A percentile compares a stretch with the other conserved stretches of the same genome.
phyloP scores from a whole-genome alignment of 2,113 vertebrate genomes.

The Prionailurus bengalensis region DNA sequence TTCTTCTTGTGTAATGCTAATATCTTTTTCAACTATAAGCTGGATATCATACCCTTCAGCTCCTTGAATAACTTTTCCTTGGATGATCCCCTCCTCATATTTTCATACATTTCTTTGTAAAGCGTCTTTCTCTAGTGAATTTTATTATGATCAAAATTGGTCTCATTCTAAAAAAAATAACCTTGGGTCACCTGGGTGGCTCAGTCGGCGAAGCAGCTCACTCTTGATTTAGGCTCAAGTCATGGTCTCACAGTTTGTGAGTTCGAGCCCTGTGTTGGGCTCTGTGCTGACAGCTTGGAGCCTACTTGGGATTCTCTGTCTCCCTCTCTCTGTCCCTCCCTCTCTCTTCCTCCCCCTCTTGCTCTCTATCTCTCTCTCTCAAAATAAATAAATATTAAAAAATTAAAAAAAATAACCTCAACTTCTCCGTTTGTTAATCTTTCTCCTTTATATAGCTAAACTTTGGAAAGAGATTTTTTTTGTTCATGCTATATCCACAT shows the following conservation, averaged over 20 bases:
- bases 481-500: neutral
- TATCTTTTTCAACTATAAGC: neutral
- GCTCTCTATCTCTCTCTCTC: too few species aligned
- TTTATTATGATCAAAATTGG: neutral
- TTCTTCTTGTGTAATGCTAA: neutral
- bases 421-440: neutral
- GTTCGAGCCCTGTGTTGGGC: too few species aligned
- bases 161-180: neutral
- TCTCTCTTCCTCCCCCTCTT: too few species aligned
- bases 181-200: too few species aligned
- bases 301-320: too few species aligned
- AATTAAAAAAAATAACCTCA: neutral
- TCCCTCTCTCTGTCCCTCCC: too few species aligned
- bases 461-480: neutral
- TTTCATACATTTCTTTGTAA: neutral
- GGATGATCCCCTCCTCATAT: neutral
- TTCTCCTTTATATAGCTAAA: slow-evolving; percentile 32
- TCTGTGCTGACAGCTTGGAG: too few species aligned
- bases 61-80: neutral
- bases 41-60: neutral
- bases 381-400: too few species aligned
- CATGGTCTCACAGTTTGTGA: too few species aligned
- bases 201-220: too few species aligned
- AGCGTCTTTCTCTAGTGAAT: neutral
- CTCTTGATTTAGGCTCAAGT: too few species aligned